Base-by-base conservation (phyloP, 2,888 invertebrate species). In the Macrosoma leucophasiata region DNA sequence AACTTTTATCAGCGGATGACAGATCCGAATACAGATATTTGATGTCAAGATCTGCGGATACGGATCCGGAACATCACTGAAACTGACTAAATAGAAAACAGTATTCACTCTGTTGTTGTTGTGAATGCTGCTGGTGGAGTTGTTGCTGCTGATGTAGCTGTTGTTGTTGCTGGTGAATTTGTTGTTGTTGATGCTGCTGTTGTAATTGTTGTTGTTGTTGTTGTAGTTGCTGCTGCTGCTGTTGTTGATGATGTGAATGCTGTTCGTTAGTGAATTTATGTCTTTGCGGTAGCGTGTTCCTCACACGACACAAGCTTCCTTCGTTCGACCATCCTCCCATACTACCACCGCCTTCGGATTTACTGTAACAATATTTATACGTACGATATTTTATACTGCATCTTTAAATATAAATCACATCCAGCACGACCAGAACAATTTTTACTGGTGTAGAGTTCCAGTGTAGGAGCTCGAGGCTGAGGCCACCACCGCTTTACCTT, bases 231-330 rank as follows among this genome's bases (percentile, higher is more conserved):
- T 54, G 58, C n/a, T 59, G 61, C 2, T 60, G 65, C 1, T 59
- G 54, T 13, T 56, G 55, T n/a, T 64, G 61, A 31, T 68, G 70
- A 23, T 68, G 74, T 34, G 65, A 61, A 34, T 73, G 78, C 26
- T 76, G 77, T 28, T 81, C 79, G 49, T 84, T 84, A 39, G 81
- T 82, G 52, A 77, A 75, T 64, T 84, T 84, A 52, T 75, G 76
- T 3, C 82, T 62, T 31, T 70, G 78, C 31, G 79, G 76, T 41
- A 84, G 42, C 0, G 78, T 55, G 55, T 84, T 84, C 20, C 79
- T 70, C 6, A 82, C 81, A 10, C 82, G 76, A 41, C 79, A 79
- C 43, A 79, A 61, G 52, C 82, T 81, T 37, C 75, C 79, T 8
- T 84, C 82, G 43, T 72, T 75, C 0, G 82, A 82, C 82, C 82